These are phyloP conservation scores for Apamea sordens DNA, from an alignment of 2,888 invertebrate species.

Conservation along the genomic window DNA sequence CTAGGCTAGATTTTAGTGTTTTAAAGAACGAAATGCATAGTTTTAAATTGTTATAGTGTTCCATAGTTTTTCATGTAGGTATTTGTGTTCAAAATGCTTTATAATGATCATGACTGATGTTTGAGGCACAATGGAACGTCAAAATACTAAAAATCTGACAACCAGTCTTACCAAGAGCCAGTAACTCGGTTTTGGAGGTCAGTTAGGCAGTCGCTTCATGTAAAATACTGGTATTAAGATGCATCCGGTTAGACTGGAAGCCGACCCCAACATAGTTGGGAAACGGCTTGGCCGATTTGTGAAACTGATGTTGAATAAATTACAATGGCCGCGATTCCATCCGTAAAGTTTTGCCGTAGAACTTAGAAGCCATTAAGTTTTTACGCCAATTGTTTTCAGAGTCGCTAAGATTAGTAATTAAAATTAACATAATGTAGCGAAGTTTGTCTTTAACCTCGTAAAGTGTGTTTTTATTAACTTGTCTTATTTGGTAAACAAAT, in stretches of 20 bases:
- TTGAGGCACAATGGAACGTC: background rate
- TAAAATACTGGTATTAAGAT: no score
- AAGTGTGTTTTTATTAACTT: background rate
- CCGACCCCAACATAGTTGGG: no score
- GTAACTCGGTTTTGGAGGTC: no score
- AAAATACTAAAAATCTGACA: no score
- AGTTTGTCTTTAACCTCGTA: background rate
- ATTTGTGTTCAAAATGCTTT: background rate
- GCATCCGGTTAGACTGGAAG: no score
- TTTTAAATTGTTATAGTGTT: background rate
- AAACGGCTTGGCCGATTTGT: background rate
- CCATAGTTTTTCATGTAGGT: background rate
- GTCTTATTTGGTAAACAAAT: background rate
- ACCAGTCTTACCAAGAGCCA: no score
- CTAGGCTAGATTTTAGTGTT: background rate
- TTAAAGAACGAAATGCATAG: background rate
- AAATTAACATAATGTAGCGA: conserved; percentile 4
- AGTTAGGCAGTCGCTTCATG: no score
- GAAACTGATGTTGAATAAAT: background rate
- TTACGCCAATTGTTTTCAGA: conserved; percentile 11
- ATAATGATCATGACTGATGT: background rate
- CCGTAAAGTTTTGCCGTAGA: background rate
- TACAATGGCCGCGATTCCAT: background rate
- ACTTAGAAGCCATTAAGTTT: conserved; percentile 23
- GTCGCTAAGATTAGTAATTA: conserved; percentile 20